These are phyloP conservation scores for Andrena cerasifolii DNA, from an alignment of 1,140 invertebrate genomes.

Conservation along the genomic window DNA sequence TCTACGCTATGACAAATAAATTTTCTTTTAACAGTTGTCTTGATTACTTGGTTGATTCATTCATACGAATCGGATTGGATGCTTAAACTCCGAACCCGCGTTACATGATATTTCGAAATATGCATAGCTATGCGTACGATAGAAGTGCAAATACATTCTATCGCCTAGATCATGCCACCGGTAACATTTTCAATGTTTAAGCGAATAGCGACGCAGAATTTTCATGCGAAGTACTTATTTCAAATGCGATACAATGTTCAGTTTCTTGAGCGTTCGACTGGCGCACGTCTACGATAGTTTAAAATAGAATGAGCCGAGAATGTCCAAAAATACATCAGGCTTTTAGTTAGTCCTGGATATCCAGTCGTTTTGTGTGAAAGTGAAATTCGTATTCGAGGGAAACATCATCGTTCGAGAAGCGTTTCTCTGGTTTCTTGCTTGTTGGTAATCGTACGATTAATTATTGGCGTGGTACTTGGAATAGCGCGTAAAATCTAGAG, in stretches of 20 bases:
- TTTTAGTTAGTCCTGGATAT: slow-evolving; percentile 65
- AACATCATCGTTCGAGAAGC: neutral
- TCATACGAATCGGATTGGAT: neutral
- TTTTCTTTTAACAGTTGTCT: neutral
- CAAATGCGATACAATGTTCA: slow-evolving; percentile 8
- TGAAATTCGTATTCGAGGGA: neutral
- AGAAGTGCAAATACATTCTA: no score
- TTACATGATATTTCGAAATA: slow-evolving; percentile 11
- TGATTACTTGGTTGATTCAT: slow-evolving; percentile 10
- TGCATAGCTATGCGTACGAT: neutral
- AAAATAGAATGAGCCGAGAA: slow-evolving; percentile 72
- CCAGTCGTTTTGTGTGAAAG: slow-evolving; percentile 49
- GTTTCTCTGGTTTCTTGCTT: neutral
- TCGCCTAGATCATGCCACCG: neutral
- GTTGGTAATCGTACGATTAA: slow-evolving; percentile 21
- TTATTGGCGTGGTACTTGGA: neutral
- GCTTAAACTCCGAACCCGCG: neutral
- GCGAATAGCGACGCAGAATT: neutral
- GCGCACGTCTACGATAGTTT: slow-evolving; percentile 49
- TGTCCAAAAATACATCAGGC: slow-evolving; percentile 74
- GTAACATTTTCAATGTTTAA: neutral
- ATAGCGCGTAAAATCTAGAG: neutral
- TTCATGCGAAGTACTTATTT: neutral
- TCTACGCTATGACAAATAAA: neutral
- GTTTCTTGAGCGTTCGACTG: slow-evolving; percentile 24